Percentiles rank a stretch among this genome's conserved stretches.
Conservation (phyloP, 2,888 invertebrate species). For the Microctonus brassicae region DNA sequence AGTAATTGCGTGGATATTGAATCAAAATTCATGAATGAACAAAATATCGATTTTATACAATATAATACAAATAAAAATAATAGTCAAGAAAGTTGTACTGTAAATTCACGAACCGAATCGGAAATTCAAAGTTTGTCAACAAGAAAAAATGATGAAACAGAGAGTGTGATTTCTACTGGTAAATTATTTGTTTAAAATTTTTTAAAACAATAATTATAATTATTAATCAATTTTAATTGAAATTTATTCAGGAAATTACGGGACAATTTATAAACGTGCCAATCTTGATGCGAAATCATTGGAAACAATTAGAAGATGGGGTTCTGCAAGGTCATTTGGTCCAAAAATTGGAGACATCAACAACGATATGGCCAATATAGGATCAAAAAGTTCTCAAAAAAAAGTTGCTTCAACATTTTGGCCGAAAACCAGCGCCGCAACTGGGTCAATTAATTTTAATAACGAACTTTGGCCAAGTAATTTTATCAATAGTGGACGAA, state of each 20-base stretch:
- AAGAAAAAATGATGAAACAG: background rate
- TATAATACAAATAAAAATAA: background rate
- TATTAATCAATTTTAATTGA: slow-evolving; percentile 11
- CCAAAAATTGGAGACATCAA: slow-evolving; percentile 9
- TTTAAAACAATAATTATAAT: slow-evolving; percentile 1
- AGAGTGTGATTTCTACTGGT: slow-evolving; percentile 6
- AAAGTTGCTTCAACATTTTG: background rate
- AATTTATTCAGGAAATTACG: slow-evolving; percentile 26
- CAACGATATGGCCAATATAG: background rate
- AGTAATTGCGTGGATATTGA: slow-evolving; percentile 15
- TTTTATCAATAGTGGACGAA: background rate
- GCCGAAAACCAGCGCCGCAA: slow-evolving; percentile 8
- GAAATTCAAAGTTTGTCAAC: background rate
- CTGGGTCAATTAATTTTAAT: slow-evolving; percentile 36
- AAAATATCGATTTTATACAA: background rate
- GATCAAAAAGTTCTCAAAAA: background rate
- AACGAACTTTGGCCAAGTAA: slow-evolving; percentile 37
- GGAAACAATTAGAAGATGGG: slow-evolving; percentile 16
- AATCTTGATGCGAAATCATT: slow-evolving; percentile 24
- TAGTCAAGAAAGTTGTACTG: background rate
- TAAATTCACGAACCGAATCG: slow-evolving; percentile 20
- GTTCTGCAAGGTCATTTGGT: slow-evolving; percentile 31
- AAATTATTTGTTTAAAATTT: background rate
- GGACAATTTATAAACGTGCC: background rate
- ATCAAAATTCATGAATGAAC: background rate